Evolutionary conservation across 2,888 invertebrate species (phyloP).

Genomic region (Dynastes tityus): DNA sequence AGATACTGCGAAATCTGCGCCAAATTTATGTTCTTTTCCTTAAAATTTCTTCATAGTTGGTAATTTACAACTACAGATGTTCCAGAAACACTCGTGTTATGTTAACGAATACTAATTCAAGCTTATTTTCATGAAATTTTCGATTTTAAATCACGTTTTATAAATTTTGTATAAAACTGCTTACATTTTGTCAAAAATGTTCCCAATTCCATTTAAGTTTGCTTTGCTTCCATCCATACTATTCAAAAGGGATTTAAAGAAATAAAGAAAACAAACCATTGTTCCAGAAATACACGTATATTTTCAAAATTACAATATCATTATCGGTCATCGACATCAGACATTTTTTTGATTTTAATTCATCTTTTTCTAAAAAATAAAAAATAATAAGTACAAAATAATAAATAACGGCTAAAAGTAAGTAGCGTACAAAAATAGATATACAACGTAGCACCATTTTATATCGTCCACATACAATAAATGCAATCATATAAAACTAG

Average conservation of each 20-base stretch:
- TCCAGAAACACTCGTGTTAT: no score
- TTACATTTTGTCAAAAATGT: no score
- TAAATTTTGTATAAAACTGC: no score
- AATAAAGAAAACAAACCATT: background rate
- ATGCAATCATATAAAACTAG: slow-evolving; percentile 25
- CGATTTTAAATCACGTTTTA: no score
- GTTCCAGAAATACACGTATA: slow-evolving; percentile 35
- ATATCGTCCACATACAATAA: slow-evolving; percentile 1
- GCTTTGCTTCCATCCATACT: no score
- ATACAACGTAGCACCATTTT: slow-evolving; percentile 37
- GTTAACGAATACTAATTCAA: no score
- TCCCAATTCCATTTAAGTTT: no score
- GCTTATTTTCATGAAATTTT: no score
- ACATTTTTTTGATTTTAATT: slow-evolving; percentile 14
- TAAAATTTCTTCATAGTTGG: no score
- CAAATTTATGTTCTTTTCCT: no score
- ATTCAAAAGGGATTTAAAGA: background rate
- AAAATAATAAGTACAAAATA: slow-evolving; percentile 40
- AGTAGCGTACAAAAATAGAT: slow-evolving; percentile 38
- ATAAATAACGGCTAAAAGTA: slow-evolving; percentile 36
- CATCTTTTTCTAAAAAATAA: slow-evolving; percentile 27
- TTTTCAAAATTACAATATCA: slow-evolving; percentile 18
- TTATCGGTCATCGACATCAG: slow-evolving; percentile 11
- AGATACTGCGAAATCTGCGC: no score
- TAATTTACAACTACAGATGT: no score